Percentiles rank a stretch among this genome's conserved stretches.
These are phyloP conservation scores for Urocynchramus pylzowi DNA, from an alignment of 2,113 vertebrate species.

Conservation along the genomic window DNA sequence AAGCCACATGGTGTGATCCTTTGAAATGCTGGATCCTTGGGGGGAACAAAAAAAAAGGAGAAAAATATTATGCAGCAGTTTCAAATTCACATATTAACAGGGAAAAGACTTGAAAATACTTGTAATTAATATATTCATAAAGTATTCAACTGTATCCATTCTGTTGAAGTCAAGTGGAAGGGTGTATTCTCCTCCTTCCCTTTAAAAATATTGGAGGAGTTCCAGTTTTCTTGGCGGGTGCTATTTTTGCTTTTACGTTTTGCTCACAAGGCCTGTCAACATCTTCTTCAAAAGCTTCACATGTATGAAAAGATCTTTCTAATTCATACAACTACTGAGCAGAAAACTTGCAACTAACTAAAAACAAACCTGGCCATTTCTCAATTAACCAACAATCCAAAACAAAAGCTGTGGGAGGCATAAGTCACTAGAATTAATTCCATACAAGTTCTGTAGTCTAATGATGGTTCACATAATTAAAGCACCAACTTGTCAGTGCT, in stretches of 20 bases:
- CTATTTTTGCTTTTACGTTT: slow-evolving; percentile 12
- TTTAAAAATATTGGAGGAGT: slow-evolving; percentile 1
- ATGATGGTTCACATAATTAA: neutral
- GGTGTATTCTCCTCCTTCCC: neutral
- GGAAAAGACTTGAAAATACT: neutral
- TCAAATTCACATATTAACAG: neutral
- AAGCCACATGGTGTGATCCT: neutral
- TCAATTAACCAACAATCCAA: neutral
- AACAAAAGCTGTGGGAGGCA: neutral
- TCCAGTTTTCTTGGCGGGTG: neutral
- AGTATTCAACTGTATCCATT: neutral
- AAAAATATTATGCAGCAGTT: neutral
- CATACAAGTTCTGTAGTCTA: neutral
- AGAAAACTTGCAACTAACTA: slow-evolving; percentile 29
- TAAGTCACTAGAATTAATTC: slow-evolving; percentile 2
- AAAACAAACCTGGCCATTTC: slow-evolving; percentile 33
- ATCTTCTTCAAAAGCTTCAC: neutral
- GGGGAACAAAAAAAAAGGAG: neutral
- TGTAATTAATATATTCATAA: neutral
- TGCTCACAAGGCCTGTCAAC: neutral
- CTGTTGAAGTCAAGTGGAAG: slow-evolving; percentile 13
- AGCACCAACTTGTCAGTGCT: neutral
- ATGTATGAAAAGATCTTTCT: neutral
- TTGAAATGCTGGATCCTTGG: neutral
- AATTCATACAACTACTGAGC: neutral